Conservation (phyloP, 2,797 vertebrate genomes). For the Tenualosa ilisha region DNA sequence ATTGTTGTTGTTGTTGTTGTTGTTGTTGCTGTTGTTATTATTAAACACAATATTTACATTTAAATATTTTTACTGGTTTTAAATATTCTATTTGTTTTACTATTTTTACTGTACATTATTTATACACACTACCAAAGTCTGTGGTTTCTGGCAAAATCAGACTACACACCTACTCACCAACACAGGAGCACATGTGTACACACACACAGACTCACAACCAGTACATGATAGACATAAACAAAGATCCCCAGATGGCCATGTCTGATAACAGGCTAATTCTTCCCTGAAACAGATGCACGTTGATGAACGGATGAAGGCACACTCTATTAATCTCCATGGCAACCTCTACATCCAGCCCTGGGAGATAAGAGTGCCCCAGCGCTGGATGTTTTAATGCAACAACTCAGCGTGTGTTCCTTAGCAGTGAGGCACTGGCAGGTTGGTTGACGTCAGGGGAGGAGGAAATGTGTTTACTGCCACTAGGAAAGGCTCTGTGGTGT, state of each 20-base stretch:
- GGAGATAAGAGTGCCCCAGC: constrained; percentile 36
- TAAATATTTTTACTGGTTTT: no score
- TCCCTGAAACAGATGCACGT: not conserved
- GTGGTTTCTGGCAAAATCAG: no score
- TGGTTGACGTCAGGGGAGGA: not conserved
- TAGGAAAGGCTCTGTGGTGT: not conserved
- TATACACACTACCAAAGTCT: no score
- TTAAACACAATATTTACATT: no score
- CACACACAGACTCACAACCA: not conserved
- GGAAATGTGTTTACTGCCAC: not conserved
- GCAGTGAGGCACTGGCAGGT: not conserved
- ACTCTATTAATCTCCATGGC: constrained; percentile 59
- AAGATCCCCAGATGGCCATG: constrained; percentile 14
- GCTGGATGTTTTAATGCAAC: constrained; percentile 36
- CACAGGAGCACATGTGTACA: not conserved
- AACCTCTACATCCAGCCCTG: constrained; percentile 50
- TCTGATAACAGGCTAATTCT: constrained; percentile 3
- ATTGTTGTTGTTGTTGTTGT: no score
- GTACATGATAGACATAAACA: not conserved
- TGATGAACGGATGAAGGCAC: not conserved
- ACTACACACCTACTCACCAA: no score
- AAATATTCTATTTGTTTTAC: no score
- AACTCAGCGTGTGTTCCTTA: constrained; percentile 53
- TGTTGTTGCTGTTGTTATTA: no score
- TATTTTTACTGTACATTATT: no score